Evolutionary conservation across 2,888 invertebrate genomes (phyloP).

Genomic region (Incurvaria masculella): DNA sequence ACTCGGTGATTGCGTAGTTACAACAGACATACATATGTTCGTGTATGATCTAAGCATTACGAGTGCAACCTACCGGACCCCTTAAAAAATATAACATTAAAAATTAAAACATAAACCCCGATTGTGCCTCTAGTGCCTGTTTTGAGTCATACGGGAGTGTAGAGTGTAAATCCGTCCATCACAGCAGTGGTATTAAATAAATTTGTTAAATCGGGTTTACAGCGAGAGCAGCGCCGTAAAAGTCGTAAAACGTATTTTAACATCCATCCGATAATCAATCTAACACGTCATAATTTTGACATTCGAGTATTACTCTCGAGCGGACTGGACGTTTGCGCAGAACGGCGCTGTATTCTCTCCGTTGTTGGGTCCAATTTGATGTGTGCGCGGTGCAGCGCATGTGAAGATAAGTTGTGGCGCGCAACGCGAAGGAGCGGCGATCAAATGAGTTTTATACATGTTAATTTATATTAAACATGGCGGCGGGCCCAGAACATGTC

Average conservation of each 20-base stretch:
- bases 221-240: constrained; percentile 46
- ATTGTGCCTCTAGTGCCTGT: no score
- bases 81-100: no score
- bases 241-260: constrained; percentile 56
- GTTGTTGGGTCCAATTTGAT: constrained; percentile 20
- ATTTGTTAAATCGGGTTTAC: constrained; percentile 41
- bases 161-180: no score
- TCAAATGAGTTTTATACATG: constrained; percentile 52
- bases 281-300: constrained; percentile 59
- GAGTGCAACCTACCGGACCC: no score
- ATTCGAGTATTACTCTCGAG: constrained; percentile 37
- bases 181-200: constrained; percentile 24
- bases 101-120: no score
- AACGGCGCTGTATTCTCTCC: constrained; percentile 19
- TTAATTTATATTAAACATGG: constrained; percentile 49
- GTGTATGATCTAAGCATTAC: no score
- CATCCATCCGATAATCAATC: constrained; percentile 59
- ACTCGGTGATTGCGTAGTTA: no score
- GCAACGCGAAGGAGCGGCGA: constrained; percentile 24
- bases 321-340: constrained; percentile 14
- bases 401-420: constrained; percentile 31
- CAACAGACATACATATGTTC: no score
- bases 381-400: constrained; percentile 17
- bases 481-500: constrained; percentile 18
- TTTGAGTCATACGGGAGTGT: no score